Evolutionary conservation across 2,797 vertebrate species (phyloP).

Genomic region (Oreochromis grahami): DNA sequence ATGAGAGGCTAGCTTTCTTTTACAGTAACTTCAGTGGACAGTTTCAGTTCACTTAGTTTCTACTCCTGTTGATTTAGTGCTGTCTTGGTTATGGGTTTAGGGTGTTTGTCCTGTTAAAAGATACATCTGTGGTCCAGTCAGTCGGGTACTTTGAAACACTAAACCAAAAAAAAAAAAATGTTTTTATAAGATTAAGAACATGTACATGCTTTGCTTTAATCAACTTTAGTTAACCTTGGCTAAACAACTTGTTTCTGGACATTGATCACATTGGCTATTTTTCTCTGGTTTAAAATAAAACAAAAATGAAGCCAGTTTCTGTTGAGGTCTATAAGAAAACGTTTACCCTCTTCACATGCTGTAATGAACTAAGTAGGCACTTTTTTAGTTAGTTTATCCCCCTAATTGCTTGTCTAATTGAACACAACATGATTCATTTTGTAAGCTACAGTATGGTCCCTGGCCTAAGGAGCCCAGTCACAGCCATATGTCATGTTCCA

Average conservation of each 20-base stretch:
- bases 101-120: background rate
- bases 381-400: background rate
- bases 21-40: background rate
- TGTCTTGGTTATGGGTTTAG: background rate
- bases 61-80: background rate
- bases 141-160: too few species aligned
- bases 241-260: background rate
- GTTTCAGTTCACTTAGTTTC: background rate
- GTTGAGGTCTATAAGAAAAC: background rate
- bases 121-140: background rate
- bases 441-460: background rate
- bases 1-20: background rate
- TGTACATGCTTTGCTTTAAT: background rate
- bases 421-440: background rate
- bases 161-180: background rate
- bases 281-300: background rate
- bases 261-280: background rate
- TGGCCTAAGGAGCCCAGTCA: background rate
- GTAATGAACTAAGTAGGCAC: background rate
- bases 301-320: background rate
- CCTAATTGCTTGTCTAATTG: background rate
- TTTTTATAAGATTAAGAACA: background rate
- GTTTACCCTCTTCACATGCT: background rate
- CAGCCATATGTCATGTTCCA: background rate
- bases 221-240: background rate